These are phyloP conservation scores for Drosophila pseudotalamancana DNA, from an alignment of 2,888 invertebrate species.

Conservation along the genomic window DNA sequence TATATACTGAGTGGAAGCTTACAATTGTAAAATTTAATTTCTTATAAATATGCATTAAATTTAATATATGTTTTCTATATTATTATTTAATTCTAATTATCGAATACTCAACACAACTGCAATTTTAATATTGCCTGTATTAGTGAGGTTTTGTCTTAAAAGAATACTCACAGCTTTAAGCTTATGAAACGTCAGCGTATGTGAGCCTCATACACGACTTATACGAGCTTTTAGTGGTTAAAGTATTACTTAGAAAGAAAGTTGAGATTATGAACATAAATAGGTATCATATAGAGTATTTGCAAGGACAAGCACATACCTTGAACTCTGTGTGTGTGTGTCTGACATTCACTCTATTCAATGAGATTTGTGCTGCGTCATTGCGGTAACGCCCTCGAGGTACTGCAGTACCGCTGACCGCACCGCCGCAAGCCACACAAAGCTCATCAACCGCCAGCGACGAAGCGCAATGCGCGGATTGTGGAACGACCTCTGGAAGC, in stretches of 20 bases:
- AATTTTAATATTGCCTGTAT: background rate
- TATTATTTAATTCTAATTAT: no score
- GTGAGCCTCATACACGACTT: background rate
- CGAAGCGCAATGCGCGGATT: conserved; percentile 21
- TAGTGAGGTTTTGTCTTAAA: background rate
- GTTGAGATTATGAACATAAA: background rate
- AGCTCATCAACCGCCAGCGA: conserved; percentile 25
- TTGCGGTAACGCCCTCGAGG: conserved; percentile 56
- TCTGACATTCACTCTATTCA: conserved; percentile 15
- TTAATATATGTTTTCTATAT: no score
- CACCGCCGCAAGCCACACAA: conserved; percentile 7
- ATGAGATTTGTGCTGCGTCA: conserved; percentile 67
- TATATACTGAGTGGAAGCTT: background rate
- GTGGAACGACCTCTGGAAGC: conserved; percentile 55
- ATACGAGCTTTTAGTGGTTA: background rate
- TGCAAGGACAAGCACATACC: conserved; percentile 9
- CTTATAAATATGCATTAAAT: no score
- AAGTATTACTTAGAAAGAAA: no score
- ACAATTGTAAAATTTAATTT: background rate
- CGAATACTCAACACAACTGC: background rate
- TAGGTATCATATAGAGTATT: conserved; percentile 16
- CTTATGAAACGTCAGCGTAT: background rate
- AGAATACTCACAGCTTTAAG: background rate
- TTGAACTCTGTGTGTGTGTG: background rate
- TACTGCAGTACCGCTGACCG: background rate